phyloP scores from a whole-genome alignment of 2,888 invertebrate genomes.

The Aphodius sticticus region DNA sequence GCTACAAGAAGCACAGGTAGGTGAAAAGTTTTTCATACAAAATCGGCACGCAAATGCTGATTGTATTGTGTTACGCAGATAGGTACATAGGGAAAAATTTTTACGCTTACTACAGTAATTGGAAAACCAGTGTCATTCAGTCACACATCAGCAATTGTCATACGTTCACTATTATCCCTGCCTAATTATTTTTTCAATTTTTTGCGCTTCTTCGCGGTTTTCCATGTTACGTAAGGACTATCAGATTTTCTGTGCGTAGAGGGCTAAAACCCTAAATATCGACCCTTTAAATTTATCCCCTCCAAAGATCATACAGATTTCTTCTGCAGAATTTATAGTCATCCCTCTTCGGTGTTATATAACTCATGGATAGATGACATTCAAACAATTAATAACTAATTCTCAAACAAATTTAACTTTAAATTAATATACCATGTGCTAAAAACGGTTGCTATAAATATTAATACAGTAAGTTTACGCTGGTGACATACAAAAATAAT shows the following conservation, averaged over 20 bases:
- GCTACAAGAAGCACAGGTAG: slow-evolving; percentile 70
- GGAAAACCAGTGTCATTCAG: not conserved
- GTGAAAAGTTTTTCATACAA: slow-evolving; percentile 34
- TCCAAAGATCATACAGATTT: not conserved
- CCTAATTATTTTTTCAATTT: not conserved
- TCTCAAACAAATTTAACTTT: no score
- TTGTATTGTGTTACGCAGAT: not conserved
- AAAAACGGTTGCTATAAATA: no score
- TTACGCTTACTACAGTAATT: not conserved
- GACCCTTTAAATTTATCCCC: not conserved
- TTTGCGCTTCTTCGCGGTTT: not conserved
- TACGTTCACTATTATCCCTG: not conserved
- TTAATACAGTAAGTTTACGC: no score
- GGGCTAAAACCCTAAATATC: not conserved
- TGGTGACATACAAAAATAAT: no score
- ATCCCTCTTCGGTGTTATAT: not conserved
- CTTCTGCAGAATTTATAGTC: not conserved
- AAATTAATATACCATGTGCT: no score
- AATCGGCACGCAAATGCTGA: not conserved
- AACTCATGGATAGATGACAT: not conserved
- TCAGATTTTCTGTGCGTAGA: not conserved
- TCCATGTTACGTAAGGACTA: not conserved
- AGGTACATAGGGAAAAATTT: not conserved
- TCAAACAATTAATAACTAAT: no score
- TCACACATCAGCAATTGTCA: not conserved